Base-by-base conservation (phyloP, 2,888 invertebrate species). In the Ectemnius lituratus region DNA sequence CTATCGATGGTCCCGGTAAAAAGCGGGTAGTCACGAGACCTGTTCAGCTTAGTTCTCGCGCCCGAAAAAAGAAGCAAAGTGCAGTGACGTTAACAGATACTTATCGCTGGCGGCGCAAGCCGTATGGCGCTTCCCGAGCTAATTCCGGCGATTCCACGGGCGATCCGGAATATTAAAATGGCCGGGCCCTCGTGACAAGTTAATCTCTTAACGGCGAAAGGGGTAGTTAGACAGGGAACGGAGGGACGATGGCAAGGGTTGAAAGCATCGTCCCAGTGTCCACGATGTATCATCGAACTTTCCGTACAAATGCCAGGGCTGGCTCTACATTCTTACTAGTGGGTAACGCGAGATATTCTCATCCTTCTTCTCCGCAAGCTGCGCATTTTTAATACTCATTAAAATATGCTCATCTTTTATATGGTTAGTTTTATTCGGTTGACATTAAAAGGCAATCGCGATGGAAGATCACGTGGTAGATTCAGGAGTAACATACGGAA, bases 191-290 rank as follows among this genome's bases (percentile, higher is more conserved):
- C 79, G 79, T 80, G 85, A 87, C 87, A 84, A 86, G 85, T 88
- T 87, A 86, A 86, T 88, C 88, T 86, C 85, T 86, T 85, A 88
- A 84, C 84, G 81, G 78, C 78, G 73, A 80, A 81, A 81, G 82
- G 37, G 78, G 74, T 77, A 70, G 78, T 70, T 67, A 62, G 73
- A 76, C 62, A 60, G 67, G 72, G 67, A 73, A 66, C 61, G 65
- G 78, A 58, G 70, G 62, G 64, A 71, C 72, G 78, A 77, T 73
- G 68, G 77, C 59, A 75, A 79, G 70, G 77, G 79, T 74, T 66
- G 78, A 70, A 79, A 80, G 76, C 77, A 78, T 77, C 64, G 69
- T 59, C 62, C 70, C 66, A 20, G 71, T 76, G 72, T 75, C 49
- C 84, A 62, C 78, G 80, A 84, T 84, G 80, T 85, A 84, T 85